A percentile compares a stretch with the other conserved stretches of the same genome.
Conservation (phyloP, 2,888 invertebrate species). For the Saturnia japonica region DNA sequence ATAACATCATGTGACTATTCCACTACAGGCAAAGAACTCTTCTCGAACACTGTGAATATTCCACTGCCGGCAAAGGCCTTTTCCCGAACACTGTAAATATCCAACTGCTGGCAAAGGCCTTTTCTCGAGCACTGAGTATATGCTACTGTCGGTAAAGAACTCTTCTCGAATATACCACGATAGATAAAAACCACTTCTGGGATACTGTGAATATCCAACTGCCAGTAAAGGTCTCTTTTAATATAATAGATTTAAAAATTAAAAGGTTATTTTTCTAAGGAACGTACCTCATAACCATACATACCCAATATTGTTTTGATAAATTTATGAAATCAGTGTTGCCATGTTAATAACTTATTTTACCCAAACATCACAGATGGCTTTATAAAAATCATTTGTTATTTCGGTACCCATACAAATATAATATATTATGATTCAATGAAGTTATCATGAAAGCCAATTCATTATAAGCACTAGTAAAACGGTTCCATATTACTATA, state of each 20-base stretch:
- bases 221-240: no score
- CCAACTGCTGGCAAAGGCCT: neutral
- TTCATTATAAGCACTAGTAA: neutral
- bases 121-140: neutral
- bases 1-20: neutral
- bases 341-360: neutral
- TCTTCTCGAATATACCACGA: neutral
- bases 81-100: neutral
- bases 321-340: neutral
- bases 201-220: neutral
- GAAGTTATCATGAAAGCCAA: conserved; percentile 7
- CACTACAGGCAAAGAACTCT: neutral
- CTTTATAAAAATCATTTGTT: neutral
- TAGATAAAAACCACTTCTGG: no score
- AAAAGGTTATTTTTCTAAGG: no score
- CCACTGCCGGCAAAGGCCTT: neutral
- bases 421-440: neutral
- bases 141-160: neutral
- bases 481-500: neutral
- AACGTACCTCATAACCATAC: neutral
- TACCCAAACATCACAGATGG: neutral
- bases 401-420: neutral
- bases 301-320: no score
- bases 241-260: neutral
- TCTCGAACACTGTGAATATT: neutral